Evolutionary conservation across 2,888 invertebrate genomes (phyloP).

Genomic region (Rosalia funebris): DNA sequence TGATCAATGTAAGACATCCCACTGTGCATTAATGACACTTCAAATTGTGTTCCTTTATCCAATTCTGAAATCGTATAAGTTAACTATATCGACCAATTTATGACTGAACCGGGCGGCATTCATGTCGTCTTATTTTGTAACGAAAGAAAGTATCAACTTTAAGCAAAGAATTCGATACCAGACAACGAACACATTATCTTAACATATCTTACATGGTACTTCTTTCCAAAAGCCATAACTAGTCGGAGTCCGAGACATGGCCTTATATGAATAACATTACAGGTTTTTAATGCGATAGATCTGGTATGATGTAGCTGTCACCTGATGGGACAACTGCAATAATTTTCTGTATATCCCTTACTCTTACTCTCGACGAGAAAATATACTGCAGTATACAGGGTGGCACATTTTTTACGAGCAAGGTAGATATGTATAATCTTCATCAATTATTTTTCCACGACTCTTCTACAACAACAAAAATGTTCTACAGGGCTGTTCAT

Average conservation of each 20-base stretch:
- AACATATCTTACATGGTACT: not conserved
- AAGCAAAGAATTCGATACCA: not conserved
- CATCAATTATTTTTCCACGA: too few relatives aligned
- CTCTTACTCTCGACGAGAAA: not conserved
- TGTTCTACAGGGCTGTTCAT: too few relatives aligned
- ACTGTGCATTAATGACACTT: too few relatives aligned
- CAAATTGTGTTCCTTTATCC: too few relatives aligned
- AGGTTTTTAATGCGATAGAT: not conserved
- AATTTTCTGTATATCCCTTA: constrained; percentile 1
- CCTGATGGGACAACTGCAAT: constrained; percentile 3
- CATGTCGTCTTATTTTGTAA: not conserved
- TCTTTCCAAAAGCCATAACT: constrained; percentile 2
- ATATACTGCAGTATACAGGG: too few relatives aligned
- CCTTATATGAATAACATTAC: constrained; percentile 11
- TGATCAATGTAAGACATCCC: too few relatives aligned
- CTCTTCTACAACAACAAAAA: too few relatives aligned
- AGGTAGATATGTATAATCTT: too few relatives aligned
- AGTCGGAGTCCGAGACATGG: not conserved
- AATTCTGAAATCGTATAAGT: too few relatives aligned
- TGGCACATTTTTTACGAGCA: too few relatives aligned
- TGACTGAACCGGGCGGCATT: not conserved
- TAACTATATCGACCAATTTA: too few relatives aligned
- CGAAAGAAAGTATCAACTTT: not conserved
- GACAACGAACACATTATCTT: not conserved
- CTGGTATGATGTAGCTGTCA: constrained; percentile 12